A percentile compares a stretch with the other conserved stretches of the same genome.
Evolutionary conservation across 2,888 invertebrate genomes (phyloP).

Genomic region (Leucophenga maculata): DNA sequence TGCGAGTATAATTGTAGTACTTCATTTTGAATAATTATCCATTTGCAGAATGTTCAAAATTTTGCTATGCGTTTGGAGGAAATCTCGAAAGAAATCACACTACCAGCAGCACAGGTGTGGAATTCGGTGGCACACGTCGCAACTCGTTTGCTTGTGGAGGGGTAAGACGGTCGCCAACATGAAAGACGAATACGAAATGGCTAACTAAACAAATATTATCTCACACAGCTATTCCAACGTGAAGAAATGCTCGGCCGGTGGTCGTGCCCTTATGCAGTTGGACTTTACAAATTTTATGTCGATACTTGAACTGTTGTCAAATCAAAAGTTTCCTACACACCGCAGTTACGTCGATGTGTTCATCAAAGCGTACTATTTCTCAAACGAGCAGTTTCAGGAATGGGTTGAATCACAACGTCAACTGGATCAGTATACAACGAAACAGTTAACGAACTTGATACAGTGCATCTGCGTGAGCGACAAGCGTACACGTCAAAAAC

Average conservation of each 20-base stretch:
- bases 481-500: conserved; percentile 87
- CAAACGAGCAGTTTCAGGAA: conserved; percentile 87
- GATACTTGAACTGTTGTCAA: conserved; percentile 90
- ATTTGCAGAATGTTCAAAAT: conserved; percentile 74
- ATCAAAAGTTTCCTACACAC: conserved; percentile 87
- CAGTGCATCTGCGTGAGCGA: conserved; percentile 90
- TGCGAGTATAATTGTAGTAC: background rate
- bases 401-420: conserved; percentile 91
- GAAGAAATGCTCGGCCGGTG: conserved; percentile 95
- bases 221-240: conserved; percentile 81
- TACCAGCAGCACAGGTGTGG: conserved; percentile 86
- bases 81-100: conserved; percentile 79
- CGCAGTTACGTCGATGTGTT: conserved; percentile 93
- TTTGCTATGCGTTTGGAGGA: conserved; percentile 85
- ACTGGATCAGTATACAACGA: conserved; percentile 89
- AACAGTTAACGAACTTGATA: conserved; percentile 88
- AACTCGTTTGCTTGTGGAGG: conserved; percentile 92
- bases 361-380: conserved; percentile 96
- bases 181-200: too few relatives aligned
- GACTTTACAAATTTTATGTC: conserved; percentile 96
- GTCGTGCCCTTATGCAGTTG: conserved; percentile 96
- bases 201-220: too few relatives aligned
- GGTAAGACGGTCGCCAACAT: too few relatives aligned
- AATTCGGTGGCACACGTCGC: conserved; percentile 88
- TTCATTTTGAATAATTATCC: background rate